Evolutionary conservation across 2,113 vertebrate species (phyloP).

Genomic region (Dolichotis patagonum): DNA sequence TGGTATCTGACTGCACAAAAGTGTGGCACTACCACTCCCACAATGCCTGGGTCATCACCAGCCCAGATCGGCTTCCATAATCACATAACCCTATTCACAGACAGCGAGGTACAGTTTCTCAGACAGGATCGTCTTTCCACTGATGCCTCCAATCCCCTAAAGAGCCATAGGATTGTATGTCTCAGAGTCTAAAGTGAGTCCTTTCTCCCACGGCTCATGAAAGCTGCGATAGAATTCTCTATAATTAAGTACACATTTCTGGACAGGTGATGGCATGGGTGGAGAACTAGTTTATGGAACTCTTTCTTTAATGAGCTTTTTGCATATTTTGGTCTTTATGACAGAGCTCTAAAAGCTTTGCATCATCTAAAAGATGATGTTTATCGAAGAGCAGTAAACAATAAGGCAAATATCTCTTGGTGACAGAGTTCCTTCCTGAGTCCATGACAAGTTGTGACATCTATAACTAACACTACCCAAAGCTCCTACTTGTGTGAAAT

Average conservation of each 20-base stretch:
- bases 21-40: conserved; percentile 35
- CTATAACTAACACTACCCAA: neutral
- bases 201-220: neutral
- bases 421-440: neutral
- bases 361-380: conserved; percentile 30
- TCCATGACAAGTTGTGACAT: neutral
- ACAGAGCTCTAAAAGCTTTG: neutral
- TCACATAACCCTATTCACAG: conserved; percentile 58
- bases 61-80: conserved; percentile 23
- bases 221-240: neutral
- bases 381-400: neutral
- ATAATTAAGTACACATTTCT: conserved; percentile 50
- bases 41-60: neutral
- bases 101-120: conserved; percentile 13
- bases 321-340: neutral
- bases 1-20: conserved; percentile 58
- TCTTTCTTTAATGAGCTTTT: neutral
- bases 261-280: neutral
- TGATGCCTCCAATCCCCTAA: conserved; percentile 28
- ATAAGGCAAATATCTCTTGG: neutral
- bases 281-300: neutral
- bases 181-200: neutral
- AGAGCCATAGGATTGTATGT: conserved; percentile 5
- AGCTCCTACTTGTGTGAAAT: neutral
- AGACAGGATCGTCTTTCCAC: conserved; percentile 66